phyloP scores from a whole-genome alignment of 2,888 invertebrate species.

The Phania funesta region DNA sequence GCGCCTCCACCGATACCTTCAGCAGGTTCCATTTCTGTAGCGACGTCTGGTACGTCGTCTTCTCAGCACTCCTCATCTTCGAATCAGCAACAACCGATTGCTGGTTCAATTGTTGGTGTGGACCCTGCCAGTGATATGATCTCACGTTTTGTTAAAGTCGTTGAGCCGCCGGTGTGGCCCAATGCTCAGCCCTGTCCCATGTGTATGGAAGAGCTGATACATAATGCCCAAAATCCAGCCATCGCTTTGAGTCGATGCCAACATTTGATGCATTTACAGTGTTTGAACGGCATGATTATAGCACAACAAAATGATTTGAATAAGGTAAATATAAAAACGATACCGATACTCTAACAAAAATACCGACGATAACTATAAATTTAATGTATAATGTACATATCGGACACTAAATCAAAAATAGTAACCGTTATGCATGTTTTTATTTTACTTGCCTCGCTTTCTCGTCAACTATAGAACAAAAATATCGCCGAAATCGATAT shows the following conservation, averaged over 20 bases:
- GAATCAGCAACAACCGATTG: conserved; percentile 74
- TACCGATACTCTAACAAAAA: too few relatives aligned
- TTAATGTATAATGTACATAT: too few relatives aligned
- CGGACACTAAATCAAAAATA: too few relatives aligned
- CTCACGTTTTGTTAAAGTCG: conserved; percentile 86
- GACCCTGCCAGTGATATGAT: conserved; percentile 82
- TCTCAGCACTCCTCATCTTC: conserved; percentile 61
- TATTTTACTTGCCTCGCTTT: too few relatives aligned
- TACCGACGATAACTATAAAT: too few relatives aligned
- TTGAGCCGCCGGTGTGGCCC: conserved; percentile 84
- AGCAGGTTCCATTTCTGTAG: conserved; percentile 68
- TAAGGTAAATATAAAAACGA: too few relatives aligned
- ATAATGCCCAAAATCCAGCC: conserved; percentile 82
- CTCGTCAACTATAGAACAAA: too few relatives aligned
- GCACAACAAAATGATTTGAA: conserved; percentile 82
- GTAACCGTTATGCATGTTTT: too few relatives aligned
- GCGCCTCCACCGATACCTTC: conserved; percentile 76
- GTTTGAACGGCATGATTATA: conserved; percentile 88
- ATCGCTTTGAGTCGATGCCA: conserved; percentile 87
- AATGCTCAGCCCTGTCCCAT: conserved; percentile 88
- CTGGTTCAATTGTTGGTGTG: conserved; percentile 82
- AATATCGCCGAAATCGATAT: too few relatives aligned
- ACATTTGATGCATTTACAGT: conserved; percentile 90
- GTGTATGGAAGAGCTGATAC: conserved; percentile 83
- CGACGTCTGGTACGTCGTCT: conserved; percentile 69